Evolutionary conservation across 2,113 vertebrate genomes (phyloP), one percentile per base, ranked within the genome.

Genomic region (Psilopogon haemacephalus): DNA sequence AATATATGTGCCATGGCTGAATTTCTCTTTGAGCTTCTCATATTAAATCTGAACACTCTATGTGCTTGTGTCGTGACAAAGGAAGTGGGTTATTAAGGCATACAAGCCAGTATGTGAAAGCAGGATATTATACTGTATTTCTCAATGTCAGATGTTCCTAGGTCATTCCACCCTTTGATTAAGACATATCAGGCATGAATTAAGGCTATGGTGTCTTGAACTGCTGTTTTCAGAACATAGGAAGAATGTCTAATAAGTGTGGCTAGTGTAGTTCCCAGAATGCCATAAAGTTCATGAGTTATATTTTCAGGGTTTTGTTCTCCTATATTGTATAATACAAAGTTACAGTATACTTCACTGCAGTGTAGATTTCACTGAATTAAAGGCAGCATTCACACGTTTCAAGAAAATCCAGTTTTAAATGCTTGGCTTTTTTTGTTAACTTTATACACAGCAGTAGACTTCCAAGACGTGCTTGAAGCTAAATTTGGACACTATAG

Each of bases 1-100:
- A 42, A 28, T 21, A 1, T 8, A 4, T 21, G 11, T 72, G 46
- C n/a, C 0, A 0, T 35, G 38, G 46, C 65, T 86, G 50, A 48
- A 11, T 55, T 78, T 42, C 21, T 84, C 5, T 65, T 78, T 40
- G 35, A 30, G 4, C 6, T 37, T 59, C 32, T 71, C 35, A 64
- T 42, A 30, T 18, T 37, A 71, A 17, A 10, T 37, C 62, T 73
- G 67, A 72, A 27, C 59, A 30, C 40, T n/a, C 3, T 16, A 7
- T 55, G 20, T 85, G 20, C 19, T 77, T 70, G 35, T 60, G 18
- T 48, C 40, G 33, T 30, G 78, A 35, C 54, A 42, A 72, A 67
- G n/a, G 24, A 80, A 74, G 11, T 11, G 23, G 12, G 7, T 70
- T 77, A 10, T 32, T 59, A 28, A 38, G 72, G 2, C 16, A 23